Conservation (phyloP, 2,797 vertebrate genomes). For the Karalla daura region DNA sequence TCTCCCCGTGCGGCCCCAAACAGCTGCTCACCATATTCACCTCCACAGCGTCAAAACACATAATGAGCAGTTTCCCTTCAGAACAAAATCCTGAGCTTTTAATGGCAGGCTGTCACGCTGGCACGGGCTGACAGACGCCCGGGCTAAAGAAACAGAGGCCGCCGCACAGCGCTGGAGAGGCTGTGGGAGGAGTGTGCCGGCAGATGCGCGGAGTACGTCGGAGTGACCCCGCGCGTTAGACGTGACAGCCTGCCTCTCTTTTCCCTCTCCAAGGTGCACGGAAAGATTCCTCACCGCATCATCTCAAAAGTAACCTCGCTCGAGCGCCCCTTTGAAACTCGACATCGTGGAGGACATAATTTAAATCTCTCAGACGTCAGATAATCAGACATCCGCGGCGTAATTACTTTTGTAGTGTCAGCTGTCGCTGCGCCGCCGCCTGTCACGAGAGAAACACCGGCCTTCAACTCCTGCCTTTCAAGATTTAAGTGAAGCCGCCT, state of each 20-base stretch:
- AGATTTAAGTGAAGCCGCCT: constrained; percentile 42
- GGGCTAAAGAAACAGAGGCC: constrained; percentile 31
- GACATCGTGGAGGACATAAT: constrained; percentile 17
- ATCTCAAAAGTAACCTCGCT: not conserved
- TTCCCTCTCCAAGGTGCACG: not conserved
- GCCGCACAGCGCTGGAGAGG: not conserved
- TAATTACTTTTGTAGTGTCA: constrained; percentile 55
- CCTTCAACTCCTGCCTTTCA: constrained; percentile 33
- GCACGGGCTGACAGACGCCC: constrained; percentile 40
- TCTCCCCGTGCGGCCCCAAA: constrained; percentile 36
- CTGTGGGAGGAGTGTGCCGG: not conserved
- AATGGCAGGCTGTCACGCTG: constrained; percentile 54
- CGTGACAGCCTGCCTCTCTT: not conserved
- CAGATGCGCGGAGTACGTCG: constrained; percentile 1
- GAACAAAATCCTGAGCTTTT: constrained; percentile 48
- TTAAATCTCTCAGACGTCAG: constrained; percentile 39
- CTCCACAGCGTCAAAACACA: constrained; percentile 58
- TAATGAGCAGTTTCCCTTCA: constrained; percentile 67
- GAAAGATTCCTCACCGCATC: not conserved
- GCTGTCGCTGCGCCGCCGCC: constrained; percentile 43
- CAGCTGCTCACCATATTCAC: constrained; percentile 68
- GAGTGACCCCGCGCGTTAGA: constrained; percentile 7
- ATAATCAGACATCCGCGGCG: constrained; percentile 31
- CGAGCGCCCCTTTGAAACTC: constrained; percentile 1
- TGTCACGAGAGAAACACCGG: constrained; percentile 35